Evolutionary conservation across 2,113 vertebrate genomes (phyloP).

Genomic region (Corythornis vintsioides): DNA sequence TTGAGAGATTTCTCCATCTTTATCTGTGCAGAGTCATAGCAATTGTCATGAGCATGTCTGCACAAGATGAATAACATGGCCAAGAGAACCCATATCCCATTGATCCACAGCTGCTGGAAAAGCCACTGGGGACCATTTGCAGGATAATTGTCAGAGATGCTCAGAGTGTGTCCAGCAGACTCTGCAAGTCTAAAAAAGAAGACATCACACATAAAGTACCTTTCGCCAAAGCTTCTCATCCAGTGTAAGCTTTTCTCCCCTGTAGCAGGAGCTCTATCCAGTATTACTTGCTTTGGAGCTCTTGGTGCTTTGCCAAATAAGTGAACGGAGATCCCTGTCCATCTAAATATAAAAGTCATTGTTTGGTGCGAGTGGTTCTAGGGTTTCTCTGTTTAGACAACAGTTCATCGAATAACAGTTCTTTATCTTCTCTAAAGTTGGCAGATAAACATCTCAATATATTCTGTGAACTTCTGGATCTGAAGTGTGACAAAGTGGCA

Average conservation of each 20-base stretch:
- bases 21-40: neutral
- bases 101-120: neutral
- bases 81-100: neutral
- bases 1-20: neutral
- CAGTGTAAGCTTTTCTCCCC: neutral
- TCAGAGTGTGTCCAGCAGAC: neutral
- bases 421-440: constrained; percentile 67
- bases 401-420: neutral
- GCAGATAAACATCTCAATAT: constrained; percentile 82
- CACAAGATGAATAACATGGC: neutral
- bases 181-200: neutral
- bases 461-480: constrained; percentile 87
- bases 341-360: neutral
- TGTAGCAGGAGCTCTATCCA: neutral
- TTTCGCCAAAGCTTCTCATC: neutral
- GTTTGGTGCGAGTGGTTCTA: neutral
- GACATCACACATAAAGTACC: neutral
- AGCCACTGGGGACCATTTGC: neutral
- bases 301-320: neutral
- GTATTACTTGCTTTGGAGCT: neutral
- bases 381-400: neutral
- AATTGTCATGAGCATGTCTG: neutral
- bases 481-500: constrained; percentile 70
- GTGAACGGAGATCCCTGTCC: neutral
- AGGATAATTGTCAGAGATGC: neutral